phyloP scores from a whole-genome alignment of 2,797 vertebrate genomes.

The Xiphophorus birchmanni region DNA sequence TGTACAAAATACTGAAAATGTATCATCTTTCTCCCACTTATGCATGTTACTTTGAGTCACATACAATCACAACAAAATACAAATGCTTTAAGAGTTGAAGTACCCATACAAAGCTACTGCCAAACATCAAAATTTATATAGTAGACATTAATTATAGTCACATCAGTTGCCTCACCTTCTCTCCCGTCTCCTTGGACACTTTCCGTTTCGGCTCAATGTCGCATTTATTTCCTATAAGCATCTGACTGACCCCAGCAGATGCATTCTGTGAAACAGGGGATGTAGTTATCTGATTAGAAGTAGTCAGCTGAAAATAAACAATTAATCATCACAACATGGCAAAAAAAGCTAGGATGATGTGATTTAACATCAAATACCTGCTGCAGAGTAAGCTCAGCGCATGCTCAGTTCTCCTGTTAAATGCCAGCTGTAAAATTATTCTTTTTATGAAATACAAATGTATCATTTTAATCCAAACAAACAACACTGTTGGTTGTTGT shows the following conservation, averaged over 20 bases:
- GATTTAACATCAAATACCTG: background rate
- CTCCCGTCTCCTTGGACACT: constrained; percentile 87
- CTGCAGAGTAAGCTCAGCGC: background rate
- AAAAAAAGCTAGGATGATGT: background rate
- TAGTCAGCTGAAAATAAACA: background rate
- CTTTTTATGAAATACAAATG: background rate
- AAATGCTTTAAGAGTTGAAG: background rate
- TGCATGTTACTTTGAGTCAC: background rate
- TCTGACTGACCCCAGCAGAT: constrained; percentile 88
- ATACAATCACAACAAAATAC: background rate
- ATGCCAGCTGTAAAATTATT: background rate
- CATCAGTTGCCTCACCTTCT: constrained; percentile 81
- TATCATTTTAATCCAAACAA: background rate
- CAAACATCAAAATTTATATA: background rate
- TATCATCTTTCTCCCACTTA: background rate
- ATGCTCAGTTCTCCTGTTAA: background rate
- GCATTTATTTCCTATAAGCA: constrained; percentile 95
- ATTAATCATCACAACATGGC: background rate
- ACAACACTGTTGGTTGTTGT: background rate
- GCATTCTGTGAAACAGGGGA: constrained; percentile 85
- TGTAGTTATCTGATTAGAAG: constrained; percentile 23
- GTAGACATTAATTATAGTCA: background rate
- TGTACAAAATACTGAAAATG: background rate
- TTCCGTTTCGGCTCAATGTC: constrained; percentile 92
- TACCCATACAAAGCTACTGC: background rate